Evolutionary conservation across 2,797 vertebrate genomes (phyloP), one percentile per base, ranked within the genome.

Genomic region (Nothura maculosa): DNA sequence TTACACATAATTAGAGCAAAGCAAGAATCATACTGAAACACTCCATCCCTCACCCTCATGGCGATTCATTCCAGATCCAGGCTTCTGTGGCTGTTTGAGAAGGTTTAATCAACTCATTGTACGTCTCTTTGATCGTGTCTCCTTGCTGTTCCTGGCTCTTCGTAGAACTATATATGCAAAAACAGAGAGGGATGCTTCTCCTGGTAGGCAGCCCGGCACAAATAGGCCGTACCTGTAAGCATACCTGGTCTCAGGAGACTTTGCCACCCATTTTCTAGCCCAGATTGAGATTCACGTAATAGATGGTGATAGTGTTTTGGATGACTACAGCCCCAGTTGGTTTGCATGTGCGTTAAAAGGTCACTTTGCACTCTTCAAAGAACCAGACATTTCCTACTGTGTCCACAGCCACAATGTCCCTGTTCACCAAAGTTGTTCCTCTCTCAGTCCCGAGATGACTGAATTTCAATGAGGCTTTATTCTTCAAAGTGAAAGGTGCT

Each of bases 401-500:
- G 83, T 89, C 70, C 67, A 81, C 76, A 55, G 45, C 80, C 87
- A 54, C 40, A 92, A 70, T 40, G 78, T 88, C 74, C 77, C 82
- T 82, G 87, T 50, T 84, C 67, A 77, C 25, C 12, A 4, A 74
- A 88, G 36, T 81, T 58, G 80, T 45, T 42, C 67, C 74, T 94
- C 89, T 62, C 77, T 3, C n/a, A 67, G 92, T 74, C 90, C 93
- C 80, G 81, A 94, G 93, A 95, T 77, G 93, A 77, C 95, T 95
- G 95, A 95, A 96, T 96, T 96, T 96, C 96, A 96, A 93, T 95
- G 92, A 93, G 82, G 81, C 83, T 95, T 96, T 95, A 92, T 95
- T 87, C 96, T 91, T 95, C 89, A 96, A 79, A 90, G 54, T 96
- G 93, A 95, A 96, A 91, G 93, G 89, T 95, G 89, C 95, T 95